These are phyloP conservation scores for Clostera curtula DNA, from an alignment of 2,888 invertebrate genomes.

Conservation along the genomic window DNA sequence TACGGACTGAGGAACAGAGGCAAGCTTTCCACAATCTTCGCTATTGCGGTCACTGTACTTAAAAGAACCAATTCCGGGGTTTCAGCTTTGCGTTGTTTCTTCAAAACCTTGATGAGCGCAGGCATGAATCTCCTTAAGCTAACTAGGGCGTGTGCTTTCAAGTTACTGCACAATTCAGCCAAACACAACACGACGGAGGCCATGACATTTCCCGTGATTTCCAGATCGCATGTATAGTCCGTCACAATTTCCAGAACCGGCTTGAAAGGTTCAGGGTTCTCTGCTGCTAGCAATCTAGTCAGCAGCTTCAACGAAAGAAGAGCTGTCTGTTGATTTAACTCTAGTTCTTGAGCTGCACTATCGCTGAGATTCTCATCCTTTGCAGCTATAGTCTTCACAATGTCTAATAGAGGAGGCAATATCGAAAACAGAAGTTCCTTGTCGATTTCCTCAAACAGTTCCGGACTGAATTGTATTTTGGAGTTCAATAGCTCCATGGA, in stretches of 20 bases:
- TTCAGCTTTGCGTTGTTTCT: conserved; percentile 74
- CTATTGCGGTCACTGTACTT: conserved; percentile 85
- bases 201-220: conserved; percentile 76
- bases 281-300: conserved; percentile 81
- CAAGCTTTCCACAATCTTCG: conserved; percentile 87
- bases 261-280: conserved; percentile 81
- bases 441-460: conserved; percentile 73
- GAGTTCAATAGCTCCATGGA: conserved; percentile 89
- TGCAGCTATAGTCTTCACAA: conserved; percentile 70
- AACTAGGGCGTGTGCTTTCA: conserved; percentile 84
- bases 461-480: conserved; percentile 82
- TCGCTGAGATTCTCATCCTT: conserved; percentile 40
- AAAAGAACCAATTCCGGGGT: conserved; percentile 78
- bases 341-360: conserved; percentile 72
- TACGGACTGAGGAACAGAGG: conserved; percentile 91
- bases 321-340: conserved; percentile 86
- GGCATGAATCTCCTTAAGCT: conserved; percentile 88
- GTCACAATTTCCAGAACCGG: conserved; percentile 80
- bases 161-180: conserved; percentile 83
- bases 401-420: conserved; percentile 75
- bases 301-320: conserved; percentile 88
- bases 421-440: conserved; percentile 71
- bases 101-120: conserved; percentile 78
- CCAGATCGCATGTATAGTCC: conserved; percentile 69
- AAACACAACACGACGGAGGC: conserved; percentile 85